A percentile compares a stretch with the other conserved stretches of the same genome.
These are phyloP conservation scores for Anastrepha ludens DNA, from an alignment of 1,140 invertebrate species.

Conservation along the genomic window DNA sequence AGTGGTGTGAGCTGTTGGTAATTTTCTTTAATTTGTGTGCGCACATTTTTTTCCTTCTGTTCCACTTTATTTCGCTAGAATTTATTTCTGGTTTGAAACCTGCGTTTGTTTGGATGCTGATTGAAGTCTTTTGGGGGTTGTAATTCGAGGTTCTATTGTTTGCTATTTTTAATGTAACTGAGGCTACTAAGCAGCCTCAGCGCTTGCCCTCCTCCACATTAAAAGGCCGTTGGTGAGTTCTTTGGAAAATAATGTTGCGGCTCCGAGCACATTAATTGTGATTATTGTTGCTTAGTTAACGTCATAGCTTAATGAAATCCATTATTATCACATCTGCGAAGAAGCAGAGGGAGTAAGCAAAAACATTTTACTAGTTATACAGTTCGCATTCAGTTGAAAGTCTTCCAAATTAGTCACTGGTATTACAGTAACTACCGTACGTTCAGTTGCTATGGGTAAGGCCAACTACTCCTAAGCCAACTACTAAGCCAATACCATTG, in stretches of 20 bases:
- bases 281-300: slow-evolving; percentile 31
- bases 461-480: no score
- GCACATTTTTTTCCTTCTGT: background rate
- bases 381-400: background rate
- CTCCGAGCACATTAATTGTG: background rate
- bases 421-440: background rate
- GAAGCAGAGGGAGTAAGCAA: background rate
- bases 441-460: background rate
- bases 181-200: background rate
- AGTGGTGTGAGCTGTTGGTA: background rate
- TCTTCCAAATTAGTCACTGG: background rate
- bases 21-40: background rate
- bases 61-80: background rate
- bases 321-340: slow-evolving; percentile 12
- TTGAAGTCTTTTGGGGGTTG: background rate
- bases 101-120: slow-evolving; percentile 8
- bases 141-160: slow-evolving; percentile 9
- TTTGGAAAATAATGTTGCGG: background rate
- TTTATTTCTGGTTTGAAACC: slow-evolving; percentile 8
- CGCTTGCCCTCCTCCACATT: no score
- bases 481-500: no score
- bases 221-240: background rate
- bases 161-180: background rate
- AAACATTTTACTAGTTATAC: background rate
- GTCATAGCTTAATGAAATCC: slow-evolving; percentile 24